Evolutionary conservation across 2,797 vertebrate genomes (phyloP).

Genomic region (Pseudocheirus occidentalis): DNA sequence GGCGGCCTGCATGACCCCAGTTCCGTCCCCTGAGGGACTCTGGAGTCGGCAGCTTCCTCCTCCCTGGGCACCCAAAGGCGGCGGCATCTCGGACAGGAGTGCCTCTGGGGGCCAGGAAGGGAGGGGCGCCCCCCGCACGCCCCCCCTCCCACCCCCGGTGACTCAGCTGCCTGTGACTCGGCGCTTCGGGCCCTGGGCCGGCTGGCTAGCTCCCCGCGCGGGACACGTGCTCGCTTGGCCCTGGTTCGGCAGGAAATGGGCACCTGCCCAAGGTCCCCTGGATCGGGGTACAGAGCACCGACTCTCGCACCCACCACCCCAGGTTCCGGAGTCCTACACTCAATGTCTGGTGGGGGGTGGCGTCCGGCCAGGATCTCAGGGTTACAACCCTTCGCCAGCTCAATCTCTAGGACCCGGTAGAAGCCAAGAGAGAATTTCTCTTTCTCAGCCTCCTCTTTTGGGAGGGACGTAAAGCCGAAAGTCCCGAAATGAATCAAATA

Average conservation of each 20-base stretch:
- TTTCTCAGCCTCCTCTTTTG: neutral
- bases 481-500: too few relatives aligned
- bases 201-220: conserved; percentile 55
- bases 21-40: neutral
- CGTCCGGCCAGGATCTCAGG: neutral
- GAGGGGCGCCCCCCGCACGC: conserved; percentile 70
- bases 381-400: neutral
- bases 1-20: conserved; percentile 34
- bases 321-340: neutral
- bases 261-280: conserved; percentile 67
- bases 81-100: conserved; percentile 26
- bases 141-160: conserved; percentile 57
- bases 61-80: conserved; percentile 14
- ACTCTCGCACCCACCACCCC: neutral
- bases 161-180: conserved; percentile 79
- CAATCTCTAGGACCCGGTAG: neutral
- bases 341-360: neutral
- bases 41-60: conserved; percentile 45
- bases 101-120: conserved; percentile 73
- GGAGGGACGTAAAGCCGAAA: neutral
- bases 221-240: conserved; percentile 76
- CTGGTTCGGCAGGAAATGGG: conserved; percentile 72
- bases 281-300: neutral
- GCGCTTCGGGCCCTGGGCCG: conserved; percentile 61
- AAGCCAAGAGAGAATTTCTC: neutral